phyloP scores from a whole-genome alignment of 2,797 vertebrate species.

The Benthosema pterotum region DNA sequence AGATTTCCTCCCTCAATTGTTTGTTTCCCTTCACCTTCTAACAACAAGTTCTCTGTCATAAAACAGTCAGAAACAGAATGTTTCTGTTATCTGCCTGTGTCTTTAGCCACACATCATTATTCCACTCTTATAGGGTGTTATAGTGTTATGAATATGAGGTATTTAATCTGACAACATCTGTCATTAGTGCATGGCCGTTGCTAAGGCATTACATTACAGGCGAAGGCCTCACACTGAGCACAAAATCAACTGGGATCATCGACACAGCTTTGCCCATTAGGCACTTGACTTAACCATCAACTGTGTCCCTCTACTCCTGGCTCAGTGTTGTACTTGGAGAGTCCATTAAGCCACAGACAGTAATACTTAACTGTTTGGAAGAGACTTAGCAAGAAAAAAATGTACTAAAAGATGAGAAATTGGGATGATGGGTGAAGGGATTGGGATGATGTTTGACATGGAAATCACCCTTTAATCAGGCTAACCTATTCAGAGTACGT shows the following conservation, averaged over 20 bases:
- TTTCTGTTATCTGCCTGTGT: slow-evolving; percentile 26
- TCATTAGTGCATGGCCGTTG: slow-evolving; percentile 51
- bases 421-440: slow-evolving; percentile 43
- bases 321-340: slow-evolving; percentile 34
- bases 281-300: slow-evolving; percentile 41
- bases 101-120: background rate
- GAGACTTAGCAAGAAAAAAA: slow-evolving; percentile 27
- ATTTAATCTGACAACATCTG: slow-evolving; percentile 71
- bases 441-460: slow-evolving; percentile 49
- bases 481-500: slow-evolving; percentile 48
- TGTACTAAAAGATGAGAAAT: slow-evolving; percentile 1
- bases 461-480: slow-evolving; percentile 65
- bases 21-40: background rate
- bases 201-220: too few relatives aligned
- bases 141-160: too few relatives aligned
- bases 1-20: background rate
- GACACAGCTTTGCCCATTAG: slow-evolving; percentile 44
- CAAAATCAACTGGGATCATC: slow-evolving; percentile 38
- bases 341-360: slow-evolving; percentile 31
- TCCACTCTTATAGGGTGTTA: slow-evolving; percentile 47
- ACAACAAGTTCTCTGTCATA: slow-evolving; percentile 6
- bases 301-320: slow-evolving; percentile 38
- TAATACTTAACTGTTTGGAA: slow-evolving; percentile 32
- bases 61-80: slow-evolving; percentile 11
- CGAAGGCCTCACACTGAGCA: slow-evolving; percentile 47